Evolutionary conservation across 1,140 invertebrate genomes (phyloP).

Genomic region (Chrysomallon squamiferum): DNA sequence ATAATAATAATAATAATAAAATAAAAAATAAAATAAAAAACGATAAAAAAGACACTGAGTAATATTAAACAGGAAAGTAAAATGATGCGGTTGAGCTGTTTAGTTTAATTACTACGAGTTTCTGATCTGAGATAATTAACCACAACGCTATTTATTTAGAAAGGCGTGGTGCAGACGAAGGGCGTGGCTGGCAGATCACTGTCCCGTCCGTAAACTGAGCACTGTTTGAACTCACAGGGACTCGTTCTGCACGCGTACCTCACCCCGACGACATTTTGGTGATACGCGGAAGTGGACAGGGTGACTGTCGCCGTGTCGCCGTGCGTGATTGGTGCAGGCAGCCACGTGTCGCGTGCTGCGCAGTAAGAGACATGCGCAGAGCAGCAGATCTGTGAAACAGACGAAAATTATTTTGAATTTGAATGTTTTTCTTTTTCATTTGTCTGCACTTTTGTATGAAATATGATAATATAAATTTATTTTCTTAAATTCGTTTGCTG

Average conservation of each 20-base stretch:
- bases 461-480: background rate
- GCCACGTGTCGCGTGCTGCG: slow-evolving; percentile 16
- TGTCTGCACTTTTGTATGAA: background rate
- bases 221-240: slow-evolving; percentile 47
- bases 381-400: slow-evolving; percentile 21
- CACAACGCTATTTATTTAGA: no score
- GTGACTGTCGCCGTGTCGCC: slow-evolving; percentile 23
- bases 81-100: no score
- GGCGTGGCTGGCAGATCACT: slow-evolving; percentile 40
- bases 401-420: background rate
- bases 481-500: background rate
- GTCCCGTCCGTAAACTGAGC: slow-evolving; percentile 42
- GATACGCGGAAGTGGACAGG: slow-evolving; percentile 23
- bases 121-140: no score
- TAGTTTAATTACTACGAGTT: no score
- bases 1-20: no score
- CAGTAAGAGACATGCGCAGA: slow-evolving; percentile 6
- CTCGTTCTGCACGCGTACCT: slow-evolving; percentile 51
- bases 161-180: slow-evolving; percentile 10
- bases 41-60: no score
- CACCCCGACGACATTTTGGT: slow-evolving; percentile 17
- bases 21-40: no score
- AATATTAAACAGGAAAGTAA: no score
- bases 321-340: slow-evolving; percentile 17
- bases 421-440: background rate